A percentile compares a stretch with the other conserved stretches of the same genome.
Evolutionary conservation across 2,888 invertebrate genomes (phyloP).

Genomic region (Folsomia manolachei): DNA sequence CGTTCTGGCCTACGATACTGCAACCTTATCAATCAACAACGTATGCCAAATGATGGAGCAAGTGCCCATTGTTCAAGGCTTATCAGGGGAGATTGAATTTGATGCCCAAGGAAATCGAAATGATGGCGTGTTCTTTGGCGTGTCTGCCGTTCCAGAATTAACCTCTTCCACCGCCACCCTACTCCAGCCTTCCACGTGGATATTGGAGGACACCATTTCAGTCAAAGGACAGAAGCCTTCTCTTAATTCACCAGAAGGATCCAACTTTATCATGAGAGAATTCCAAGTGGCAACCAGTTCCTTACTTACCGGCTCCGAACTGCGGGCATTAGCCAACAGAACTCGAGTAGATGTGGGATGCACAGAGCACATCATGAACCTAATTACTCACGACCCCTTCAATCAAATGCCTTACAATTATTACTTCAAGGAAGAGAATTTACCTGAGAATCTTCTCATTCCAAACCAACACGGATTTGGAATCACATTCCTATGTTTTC

Average conservation of each 20-base stretch:
- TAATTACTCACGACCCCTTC: constrained; percentile 46
- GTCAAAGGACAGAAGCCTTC: constrained; percentile 21
- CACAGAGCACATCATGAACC: constrained; percentile 36
- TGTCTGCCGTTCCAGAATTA: constrained; percentile 34
- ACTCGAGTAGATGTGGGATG: constrained; percentile 33
- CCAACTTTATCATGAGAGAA: constrained; percentile 36
- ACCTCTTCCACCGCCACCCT: constrained; percentile 28
- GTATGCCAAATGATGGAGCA: neutral
- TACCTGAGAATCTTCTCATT: constrained; percentile 41
- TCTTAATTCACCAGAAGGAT: too few species aligned
- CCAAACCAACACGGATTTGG: constrained; percentile 49
- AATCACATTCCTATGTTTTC: constrained; percentile 41
- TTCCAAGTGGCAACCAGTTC: constrained; percentile 47
- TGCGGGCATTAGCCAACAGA: constrained; percentile 28
- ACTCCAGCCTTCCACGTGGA: constrained; percentile 47
- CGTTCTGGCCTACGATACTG: constrained; percentile 45
- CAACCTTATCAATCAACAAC: constrained; percentile 25
- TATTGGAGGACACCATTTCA: constrained; percentile 44
- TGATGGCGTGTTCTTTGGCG: constrained; percentile 41
- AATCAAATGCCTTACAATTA: constrained; percentile 44
- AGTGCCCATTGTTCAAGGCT: constrained; percentile 23
- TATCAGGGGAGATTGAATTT: constrained; percentile 44
- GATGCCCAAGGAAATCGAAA: constrained; percentile 35
- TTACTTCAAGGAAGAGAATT: constrained; percentile 33
- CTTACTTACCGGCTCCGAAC: constrained; percentile 34